Percentiles rank a stretch among this genome's conserved stretches.
Evolutionary conservation across 2,888 invertebrate species (phyloP).

Genomic region (Agrotis puta): DNA sequence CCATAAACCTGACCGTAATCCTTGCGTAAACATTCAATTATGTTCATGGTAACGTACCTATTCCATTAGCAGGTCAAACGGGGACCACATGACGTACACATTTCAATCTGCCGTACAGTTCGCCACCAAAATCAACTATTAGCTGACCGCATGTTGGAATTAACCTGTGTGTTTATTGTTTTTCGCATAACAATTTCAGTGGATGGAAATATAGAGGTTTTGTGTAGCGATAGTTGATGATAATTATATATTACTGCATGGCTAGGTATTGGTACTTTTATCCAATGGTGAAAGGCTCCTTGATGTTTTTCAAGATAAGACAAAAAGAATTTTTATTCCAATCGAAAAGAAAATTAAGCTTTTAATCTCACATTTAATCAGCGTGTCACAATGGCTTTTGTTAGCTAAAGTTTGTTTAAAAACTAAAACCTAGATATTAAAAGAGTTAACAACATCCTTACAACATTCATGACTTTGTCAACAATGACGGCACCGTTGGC

Average conservation of each 20-base stretch:
- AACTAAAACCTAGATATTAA: too few species aligned
- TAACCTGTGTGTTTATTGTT: slow-evolving; percentile 50
- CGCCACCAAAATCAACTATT: slow-evolving; percentile 73
- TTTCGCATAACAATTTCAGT: slow-evolving; percentile 20
- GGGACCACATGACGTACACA: slow-evolving; percentile 48
- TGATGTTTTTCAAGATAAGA: too few species aligned
- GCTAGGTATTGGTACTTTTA: too few species aligned
- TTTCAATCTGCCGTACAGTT: slow-evolving; percentile 50
- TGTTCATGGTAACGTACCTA: slow-evolving; percentile 20
- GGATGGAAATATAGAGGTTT: background rate
- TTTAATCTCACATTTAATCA: too few species aligned
- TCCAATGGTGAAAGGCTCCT: too few species aligned
- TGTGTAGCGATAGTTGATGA: background rate
- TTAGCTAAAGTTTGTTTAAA: too few species aligned
- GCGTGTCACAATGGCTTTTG: too few species aligned
- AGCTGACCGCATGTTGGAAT: slow-evolving; percentile 70
- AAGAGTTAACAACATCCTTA: too few species aligned
- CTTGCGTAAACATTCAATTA: slow-evolving; percentile 42
- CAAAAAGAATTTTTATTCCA: too few species aligned
- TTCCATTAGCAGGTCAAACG: slow-evolving; percentile 44
- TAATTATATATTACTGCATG: background rate
- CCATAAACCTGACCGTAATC: slow-evolving; percentile 15
- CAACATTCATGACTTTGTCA: too few species aligned
- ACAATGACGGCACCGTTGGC: too few species aligned
- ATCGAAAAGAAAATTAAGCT: too few species aligned